Conservation (phyloP, 2,797 vertebrate species). For the Pseudopleuronectes americanus region DNA sequence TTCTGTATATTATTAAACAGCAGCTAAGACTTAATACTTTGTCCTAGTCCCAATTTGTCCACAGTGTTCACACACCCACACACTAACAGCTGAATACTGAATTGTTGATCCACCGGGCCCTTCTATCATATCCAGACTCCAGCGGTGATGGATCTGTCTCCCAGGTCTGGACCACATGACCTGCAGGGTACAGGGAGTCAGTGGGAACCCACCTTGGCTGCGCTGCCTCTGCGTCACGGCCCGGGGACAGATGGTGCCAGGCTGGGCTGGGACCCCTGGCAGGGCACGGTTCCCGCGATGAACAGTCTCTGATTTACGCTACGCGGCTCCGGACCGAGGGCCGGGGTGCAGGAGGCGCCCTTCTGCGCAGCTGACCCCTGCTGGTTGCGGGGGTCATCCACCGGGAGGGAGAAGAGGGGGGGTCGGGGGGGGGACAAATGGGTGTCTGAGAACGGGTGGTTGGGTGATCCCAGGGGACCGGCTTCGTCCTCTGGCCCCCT, state of each 20-base stretch:
- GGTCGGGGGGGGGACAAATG: conserved; percentile 76
- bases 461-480: conserved; percentile 70
- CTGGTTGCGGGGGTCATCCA: conserved; percentile 79
- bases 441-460: conserved; percentile 79
- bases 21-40: no score
- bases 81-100: neutral
- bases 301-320: conserved; percentile 80
- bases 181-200: conserved; percentile 58
- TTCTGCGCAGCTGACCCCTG: conserved; percentile 78
- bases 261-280: conserved; percentile 78
- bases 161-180: conserved; percentile 51
- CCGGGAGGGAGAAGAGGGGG: conserved; percentile 33
- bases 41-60: no score
- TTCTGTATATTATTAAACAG: no score
- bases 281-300: conserved; percentile 78
- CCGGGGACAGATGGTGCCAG: conserved; percentile 81
- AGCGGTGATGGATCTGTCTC: conserved; percentile 71
- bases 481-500: conserved; percentile 58
- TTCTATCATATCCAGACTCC: conserved; percentile 34
- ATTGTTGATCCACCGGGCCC: neutral
- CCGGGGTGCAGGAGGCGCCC: conserved; percentile 48
- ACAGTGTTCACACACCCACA: neutral
- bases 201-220: conserved; percentile 80
- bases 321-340: conserved; percentile 65
- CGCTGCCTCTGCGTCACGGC: conserved; percentile 75